Evolutionary conservation across 2,797 vertebrate species (phyloP).

Genomic region (Danio kyathit): DNA sequence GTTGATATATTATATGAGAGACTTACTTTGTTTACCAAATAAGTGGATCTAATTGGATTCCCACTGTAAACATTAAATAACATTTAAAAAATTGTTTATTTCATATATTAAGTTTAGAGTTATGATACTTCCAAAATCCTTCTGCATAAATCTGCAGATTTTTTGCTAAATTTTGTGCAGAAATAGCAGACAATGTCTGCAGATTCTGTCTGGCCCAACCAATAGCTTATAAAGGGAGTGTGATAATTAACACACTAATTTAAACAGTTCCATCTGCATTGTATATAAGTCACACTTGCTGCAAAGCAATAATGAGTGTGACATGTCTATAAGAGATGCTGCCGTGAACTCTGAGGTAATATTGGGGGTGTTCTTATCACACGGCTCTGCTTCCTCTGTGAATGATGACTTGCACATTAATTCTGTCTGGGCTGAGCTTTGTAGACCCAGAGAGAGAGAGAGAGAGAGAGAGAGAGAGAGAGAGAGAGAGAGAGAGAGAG

Average conservation of each 20-base stretch:
- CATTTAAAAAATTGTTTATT: too few species aligned
- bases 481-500: conserved; percentile 60
- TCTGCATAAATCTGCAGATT: too few species aligned
- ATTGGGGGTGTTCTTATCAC: conserved; percentile 47
- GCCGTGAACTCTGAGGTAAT: conserved; percentile 46
- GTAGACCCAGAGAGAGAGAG: conserved; percentile 51
- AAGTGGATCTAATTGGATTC: too few species aligned
- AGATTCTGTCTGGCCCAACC: too few species aligned
- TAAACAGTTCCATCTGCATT: conserved; percentile 14
- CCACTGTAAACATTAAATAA: too few species aligned
- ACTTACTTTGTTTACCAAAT: too few species aligned
- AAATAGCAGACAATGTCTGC: too few species aligned
- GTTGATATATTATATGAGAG: too few species aligned
- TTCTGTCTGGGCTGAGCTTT: conserved; percentile 47
- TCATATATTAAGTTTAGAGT: too few species aligned
- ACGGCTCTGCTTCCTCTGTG: conserved; percentile 34
- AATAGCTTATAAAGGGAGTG: background rate
- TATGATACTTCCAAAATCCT: too few species aligned
- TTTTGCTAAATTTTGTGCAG: too few species aligned
- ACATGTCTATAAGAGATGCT: conserved; percentile 16
- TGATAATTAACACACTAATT: conserved; percentile 24
- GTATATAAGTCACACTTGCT: background rate
- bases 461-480: conserved; percentile 57
- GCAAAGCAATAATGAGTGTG: conserved; percentile 41
- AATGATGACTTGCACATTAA: conserved; percentile 53